Percentiles rank a stretch among this genome's conserved stretches.
phyloP scores from a whole-genome alignment of 2,797 vertebrate species.

The Lacerta bilineata region DNA sequence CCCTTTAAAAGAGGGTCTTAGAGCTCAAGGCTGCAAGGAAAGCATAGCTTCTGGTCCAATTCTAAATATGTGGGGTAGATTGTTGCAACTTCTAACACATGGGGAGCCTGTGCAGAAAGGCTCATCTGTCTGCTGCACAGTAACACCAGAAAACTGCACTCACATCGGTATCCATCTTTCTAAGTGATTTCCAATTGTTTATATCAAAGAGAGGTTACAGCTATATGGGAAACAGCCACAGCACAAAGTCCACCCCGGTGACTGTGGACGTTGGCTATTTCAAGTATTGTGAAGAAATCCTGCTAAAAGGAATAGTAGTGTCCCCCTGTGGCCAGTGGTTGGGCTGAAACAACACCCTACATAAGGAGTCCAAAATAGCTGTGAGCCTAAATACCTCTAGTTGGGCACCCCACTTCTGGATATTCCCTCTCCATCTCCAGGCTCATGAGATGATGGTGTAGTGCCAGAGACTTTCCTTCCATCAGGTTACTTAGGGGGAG shows the following conservation, averaged over 20 bases:
- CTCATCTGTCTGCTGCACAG: too few relatives aligned
- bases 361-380: too few relatives aligned
- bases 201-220: too few relatives aligned
- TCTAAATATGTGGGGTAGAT: background rate
- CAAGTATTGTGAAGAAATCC: background rate
- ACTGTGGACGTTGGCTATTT: background rate
- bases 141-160: background rate
- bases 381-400: too few relatives aligned
- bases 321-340: too few relatives aligned
- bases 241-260: background rate
- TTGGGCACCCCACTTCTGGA: too few relatives aligned
- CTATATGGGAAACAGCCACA: background rate
- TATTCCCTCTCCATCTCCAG: too few relatives aligned
- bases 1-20: background rate
- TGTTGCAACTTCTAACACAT: background rate
- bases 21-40: background rate
- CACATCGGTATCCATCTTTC: background rate
- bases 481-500: too few relatives aligned
- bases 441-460: too few relatives aligned
- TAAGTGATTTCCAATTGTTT: background rate
- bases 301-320: background rate
- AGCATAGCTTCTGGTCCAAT: background rate
- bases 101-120: background rate
- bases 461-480: too few relatives aligned
- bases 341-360: too few relatives aligned